These are phyloP conservation scores for Epizoanthus rinbou DNA, from an alignment of 92 coral and sea anemone genomes.

Conservation along the genomic window DNA sequence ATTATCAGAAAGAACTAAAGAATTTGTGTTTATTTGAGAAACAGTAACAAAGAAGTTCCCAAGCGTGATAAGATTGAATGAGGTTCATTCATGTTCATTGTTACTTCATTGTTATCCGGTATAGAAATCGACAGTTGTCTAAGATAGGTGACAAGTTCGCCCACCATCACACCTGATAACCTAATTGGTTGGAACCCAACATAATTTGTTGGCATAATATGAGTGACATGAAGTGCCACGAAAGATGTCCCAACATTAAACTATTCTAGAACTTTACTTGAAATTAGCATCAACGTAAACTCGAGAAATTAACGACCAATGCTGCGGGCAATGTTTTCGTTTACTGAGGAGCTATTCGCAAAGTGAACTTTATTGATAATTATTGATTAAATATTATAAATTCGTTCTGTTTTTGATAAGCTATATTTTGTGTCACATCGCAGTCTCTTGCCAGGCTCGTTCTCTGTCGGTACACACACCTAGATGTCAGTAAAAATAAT, in stretches of 20 bases:
- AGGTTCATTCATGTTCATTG: too few relatives aligned
- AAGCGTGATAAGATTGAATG: too few relatives aligned
- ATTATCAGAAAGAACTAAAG: too few relatives aligned
- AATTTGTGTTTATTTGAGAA: too few relatives aligned
- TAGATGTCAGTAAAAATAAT: neutral
- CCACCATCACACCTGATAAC: too few relatives aligned
- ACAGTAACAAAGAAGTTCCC: too few relatives aligned
- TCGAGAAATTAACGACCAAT: too few relatives aligned
- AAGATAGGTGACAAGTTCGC: too few relatives aligned
- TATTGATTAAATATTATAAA: neutral
- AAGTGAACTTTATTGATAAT: neutral
- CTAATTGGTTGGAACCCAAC: neutral
- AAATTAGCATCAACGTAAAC: neutral
- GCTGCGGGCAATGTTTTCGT: too few relatives aligned
- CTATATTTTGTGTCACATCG: too few relatives aligned
- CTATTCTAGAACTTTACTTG: neutral
- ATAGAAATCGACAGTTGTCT: too few relatives aligned
- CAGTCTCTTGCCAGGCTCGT: neutral
- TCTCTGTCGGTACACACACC: neutral
- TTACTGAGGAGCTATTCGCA: neutral
- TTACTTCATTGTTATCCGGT: too few relatives aligned
- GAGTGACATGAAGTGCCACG: neutral
- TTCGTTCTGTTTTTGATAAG: neutral
- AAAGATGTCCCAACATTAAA: neutral
- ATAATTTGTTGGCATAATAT: neutral